Conservation (phyloP, 2,113 vertebrate species). For the Sapajus apella region DNA sequence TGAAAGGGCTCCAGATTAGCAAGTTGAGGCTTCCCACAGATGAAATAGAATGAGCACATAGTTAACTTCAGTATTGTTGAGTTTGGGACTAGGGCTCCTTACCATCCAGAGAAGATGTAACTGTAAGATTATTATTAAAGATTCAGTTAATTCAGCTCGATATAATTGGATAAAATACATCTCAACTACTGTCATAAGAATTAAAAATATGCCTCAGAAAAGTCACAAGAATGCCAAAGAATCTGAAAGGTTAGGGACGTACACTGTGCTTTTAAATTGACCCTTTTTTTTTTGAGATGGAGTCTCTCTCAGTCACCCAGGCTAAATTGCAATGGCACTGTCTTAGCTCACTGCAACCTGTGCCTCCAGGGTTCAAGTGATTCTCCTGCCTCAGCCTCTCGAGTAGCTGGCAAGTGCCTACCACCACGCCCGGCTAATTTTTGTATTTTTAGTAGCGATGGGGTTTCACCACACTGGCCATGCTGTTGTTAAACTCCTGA, state of each 20-base stretch:
- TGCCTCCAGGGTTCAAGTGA: too few relatives aligned
- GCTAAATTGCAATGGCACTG: too few relatives aligned
- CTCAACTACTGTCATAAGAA: not conserved
- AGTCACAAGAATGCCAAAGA: not conserved
- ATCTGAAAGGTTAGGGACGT: not conserved
- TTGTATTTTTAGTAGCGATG: too few relatives aligned
- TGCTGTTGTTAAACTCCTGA: too few relatives aligned
- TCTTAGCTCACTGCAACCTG: too few relatives aligned
- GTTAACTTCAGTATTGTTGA: not conserved
- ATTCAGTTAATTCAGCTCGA: conserved; percentile 29
- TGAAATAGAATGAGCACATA: not conserved
- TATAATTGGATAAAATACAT: not conserved
- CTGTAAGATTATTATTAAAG: not conserved
- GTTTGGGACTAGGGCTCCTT: not conserved
- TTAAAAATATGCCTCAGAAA: not conserved
- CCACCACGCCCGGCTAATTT: too few relatives aligned
- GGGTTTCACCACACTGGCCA: too few relatives aligned
- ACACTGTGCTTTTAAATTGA: not conserved
- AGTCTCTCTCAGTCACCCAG: too few relatives aligned
- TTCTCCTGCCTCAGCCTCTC: too few relatives aligned
- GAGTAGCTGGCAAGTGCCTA: too few relatives aligned
- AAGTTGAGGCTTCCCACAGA: not conserved
- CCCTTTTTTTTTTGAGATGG: not conserved
- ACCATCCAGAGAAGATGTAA: not conserved
- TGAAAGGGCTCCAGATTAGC: not conserved